Conservation (phyloP, 1,140 invertebrate genomes). For the Ericerus pela region DNA sequence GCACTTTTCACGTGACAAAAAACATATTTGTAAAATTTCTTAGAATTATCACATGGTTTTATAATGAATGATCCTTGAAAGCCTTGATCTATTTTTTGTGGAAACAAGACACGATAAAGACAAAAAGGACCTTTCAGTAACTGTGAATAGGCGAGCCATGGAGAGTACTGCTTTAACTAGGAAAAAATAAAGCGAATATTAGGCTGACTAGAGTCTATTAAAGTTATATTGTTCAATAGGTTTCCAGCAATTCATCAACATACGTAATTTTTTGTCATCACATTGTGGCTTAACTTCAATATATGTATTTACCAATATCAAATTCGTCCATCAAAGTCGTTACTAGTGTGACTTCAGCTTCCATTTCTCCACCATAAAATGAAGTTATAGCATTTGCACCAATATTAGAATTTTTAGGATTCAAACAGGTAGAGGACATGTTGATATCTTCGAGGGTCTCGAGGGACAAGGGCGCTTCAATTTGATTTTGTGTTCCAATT, state of each 20-base stretch:
- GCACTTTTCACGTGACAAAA: constrained; percentile 17
- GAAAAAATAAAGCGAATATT: background rate
- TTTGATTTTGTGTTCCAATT: no score
- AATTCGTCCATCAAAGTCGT: background rate
- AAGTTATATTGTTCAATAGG: background rate
- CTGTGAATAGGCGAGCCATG: constrained; percentile 24
- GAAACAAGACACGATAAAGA: constrained; percentile 22
- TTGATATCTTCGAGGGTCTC: no score
- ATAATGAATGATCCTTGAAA: constrained; percentile 22
- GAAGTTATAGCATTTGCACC: no score
- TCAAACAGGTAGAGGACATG: no score
- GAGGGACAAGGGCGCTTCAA: no score
- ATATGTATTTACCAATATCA: background rate
- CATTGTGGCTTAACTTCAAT: background rate
- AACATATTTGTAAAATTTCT: constrained; percentile 22
- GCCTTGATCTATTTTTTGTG: constrained; percentile 18
- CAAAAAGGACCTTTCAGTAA: constrained; percentile 25
- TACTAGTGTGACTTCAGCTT: background rate
- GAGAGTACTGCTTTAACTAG: background rate
- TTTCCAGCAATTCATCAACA: background rate
- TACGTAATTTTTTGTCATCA: background rate
- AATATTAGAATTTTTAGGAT: no score
- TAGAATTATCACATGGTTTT: constrained; percentile 19
- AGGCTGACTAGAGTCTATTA: background rate
- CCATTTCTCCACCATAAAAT: background rate